Base-by-base conservation (phyloP, 2,113 vertebrate species). In the Engystomops pustulosus region DNA sequence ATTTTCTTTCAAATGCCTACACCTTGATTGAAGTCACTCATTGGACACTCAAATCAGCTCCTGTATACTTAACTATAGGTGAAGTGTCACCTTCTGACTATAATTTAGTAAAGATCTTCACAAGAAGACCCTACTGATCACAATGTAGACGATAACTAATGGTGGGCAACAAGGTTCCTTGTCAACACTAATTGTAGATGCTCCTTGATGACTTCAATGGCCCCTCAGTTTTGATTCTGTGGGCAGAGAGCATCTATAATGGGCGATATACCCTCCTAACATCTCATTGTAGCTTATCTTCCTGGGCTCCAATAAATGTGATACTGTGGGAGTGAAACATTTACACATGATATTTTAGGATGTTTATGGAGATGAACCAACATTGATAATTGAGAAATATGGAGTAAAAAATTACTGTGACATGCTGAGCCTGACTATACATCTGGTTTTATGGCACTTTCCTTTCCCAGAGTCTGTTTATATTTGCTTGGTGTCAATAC, bases 401-500 rank as follows among this genome's bases (percentile, higher is more conserved):
- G n/a, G n/a, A n/a, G n/a, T n/a, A n/a, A n/a, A n/a, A n/a, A n/a
- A n/a, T n/a, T n/a, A n/a, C n/a, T n/a, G n/a, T n/a, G n/a, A n/a
- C n/a, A n/a, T n/a, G n/a, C n/a, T n/a, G n/a, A 41, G 38, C 38
- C 38, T 41, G 4, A 45, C 44, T 45, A 11, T 45, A 45, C 7
- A 51, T 75, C 2, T 25, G 4, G 14, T 72, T 11, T 32, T 53
- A 11, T 36, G 72, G 47, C 23, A 4, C 17, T 32, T 6, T 20
- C 72, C 71, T 3, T 25, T 72, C 41, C 69, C 25, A 45, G 38
- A 72, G 69, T 47, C n/a, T 72, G 69, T 72, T 72, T 34, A 20
- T 75, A 9, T 75, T 75, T 34, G 72, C 47, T 53, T 30, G 72
- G 18, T 75, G 72, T 75, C 72, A 53, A 30, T 47, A 75, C 34